phyloP scores from a whole-genome alignment of 2,113 vertebrate species.

The Setophaga kirtlandii region DNA sequence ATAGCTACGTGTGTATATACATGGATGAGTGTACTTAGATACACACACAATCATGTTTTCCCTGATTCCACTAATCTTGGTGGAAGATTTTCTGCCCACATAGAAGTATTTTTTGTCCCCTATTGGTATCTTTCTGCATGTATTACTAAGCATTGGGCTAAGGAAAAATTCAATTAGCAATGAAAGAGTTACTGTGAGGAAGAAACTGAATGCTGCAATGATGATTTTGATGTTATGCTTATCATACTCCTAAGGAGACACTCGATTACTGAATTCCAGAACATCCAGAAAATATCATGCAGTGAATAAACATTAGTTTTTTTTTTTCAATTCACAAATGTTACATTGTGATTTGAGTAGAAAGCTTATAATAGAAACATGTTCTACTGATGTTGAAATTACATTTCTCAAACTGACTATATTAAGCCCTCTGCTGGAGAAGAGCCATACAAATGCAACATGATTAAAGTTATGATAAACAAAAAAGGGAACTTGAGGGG shows the following conservation, averaged over 20 bases:
- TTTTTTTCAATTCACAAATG: background rate
- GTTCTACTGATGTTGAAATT: slow-evolving; percentile 28
- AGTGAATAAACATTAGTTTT: slow-evolving; percentile 41
- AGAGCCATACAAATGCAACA: slow-evolving; percentile 22
- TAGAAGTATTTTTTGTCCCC: background rate
- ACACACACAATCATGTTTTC: background rate
- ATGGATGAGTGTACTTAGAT: background rate
- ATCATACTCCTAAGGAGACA: background rate
- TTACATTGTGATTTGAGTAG: slow-evolving; percentile 1
- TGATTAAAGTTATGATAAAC: slow-evolving; percentile 32
- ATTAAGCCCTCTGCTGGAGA: slow-evolving; percentile 32
- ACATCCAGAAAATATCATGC: slow-evolving; percentile 1
- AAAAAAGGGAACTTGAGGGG: background rate
- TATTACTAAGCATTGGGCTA: background rate
- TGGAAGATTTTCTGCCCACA: background rate
- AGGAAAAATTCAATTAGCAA: background rate
- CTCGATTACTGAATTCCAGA: background rate
- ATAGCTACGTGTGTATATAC: background rate
- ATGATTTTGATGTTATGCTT: background rate
- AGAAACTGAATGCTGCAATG: background rate
- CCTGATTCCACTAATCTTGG: background rate
- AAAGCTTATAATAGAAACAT: slow-evolving; percentile 35
- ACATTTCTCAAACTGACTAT: background rate
- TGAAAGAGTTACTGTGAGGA: background rate
- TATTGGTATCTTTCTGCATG: background rate